These are phyloP conservation scores for Cephus cinctus DNA, from an alignment of 1,140 invertebrate genomes.

Conservation along the genomic window DNA sequence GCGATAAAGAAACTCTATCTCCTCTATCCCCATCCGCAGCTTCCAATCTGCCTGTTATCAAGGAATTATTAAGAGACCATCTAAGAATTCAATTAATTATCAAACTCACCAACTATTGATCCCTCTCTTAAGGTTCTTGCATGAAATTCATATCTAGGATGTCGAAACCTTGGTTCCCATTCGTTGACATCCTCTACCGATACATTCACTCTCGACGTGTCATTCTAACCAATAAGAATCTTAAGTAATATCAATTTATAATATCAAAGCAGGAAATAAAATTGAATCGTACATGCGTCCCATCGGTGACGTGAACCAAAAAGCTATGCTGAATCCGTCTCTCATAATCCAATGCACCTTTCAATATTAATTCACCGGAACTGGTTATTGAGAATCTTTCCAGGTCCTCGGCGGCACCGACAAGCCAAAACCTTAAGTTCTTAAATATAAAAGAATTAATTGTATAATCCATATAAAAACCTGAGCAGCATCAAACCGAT, in stretches of 20 bases:
- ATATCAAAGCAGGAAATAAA: constrained; percentile 1
- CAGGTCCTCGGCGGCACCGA: constrained; percentile 64
- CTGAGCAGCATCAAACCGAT: constrained; percentile 9
- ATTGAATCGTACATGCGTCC: constrained; percentile 63
- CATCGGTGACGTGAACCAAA: constrained; percentile 82
- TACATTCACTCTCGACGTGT: constrained; percentile 73
- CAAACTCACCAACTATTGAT: constrained; percentile 46
- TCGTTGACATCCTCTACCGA: constrained; percentile 87
- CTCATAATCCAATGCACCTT: constrained; percentile 80
- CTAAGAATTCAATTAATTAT: constrained; percentile 13
- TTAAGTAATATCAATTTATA: not conserved
- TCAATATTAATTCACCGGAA: constrained; percentile 78
- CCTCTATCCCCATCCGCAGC: constrained; percentile 78
- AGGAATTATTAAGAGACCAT: constrained; percentile 5
- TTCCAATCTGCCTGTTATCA: constrained; percentile 63
- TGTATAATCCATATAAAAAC: not conserved
- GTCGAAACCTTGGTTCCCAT: constrained; percentile 87
- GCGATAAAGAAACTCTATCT: constrained; percentile 68
- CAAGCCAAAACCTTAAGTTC: constrained; percentile 64
- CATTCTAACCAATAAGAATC: constrained; percentile 62
- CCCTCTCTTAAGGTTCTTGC: constrained; percentile 51
- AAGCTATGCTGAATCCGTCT: constrained; percentile 70
- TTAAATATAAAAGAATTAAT: constrained; percentile 32
- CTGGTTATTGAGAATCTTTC: constrained; percentile 73
- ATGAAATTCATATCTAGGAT: constrained; percentile 83